Evolutionary conservation across 1,140 invertebrate species (phyloP).

Genomic region (Zophobas atratus): DNA sequence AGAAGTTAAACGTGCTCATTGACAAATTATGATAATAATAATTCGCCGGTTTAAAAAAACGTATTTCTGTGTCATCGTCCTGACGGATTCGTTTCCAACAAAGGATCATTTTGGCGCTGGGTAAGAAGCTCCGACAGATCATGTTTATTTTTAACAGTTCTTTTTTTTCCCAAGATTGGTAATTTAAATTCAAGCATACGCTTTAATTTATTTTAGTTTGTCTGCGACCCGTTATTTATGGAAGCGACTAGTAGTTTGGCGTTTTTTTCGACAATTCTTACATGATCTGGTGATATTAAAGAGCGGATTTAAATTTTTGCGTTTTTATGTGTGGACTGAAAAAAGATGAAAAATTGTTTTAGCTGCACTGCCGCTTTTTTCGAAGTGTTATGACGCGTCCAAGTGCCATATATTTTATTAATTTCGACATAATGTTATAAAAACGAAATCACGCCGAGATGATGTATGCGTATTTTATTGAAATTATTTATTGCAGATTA

Average conservation of each 20-base stretch:
- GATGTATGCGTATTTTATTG: constrained; percentile 3
- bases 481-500: constrained; percentile 7
- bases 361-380: background rate
- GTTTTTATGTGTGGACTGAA: background rate
- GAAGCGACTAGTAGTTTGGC: too few species aligned
- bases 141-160: background rate
- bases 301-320: background rate
- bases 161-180: background rate
- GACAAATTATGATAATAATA: constrained; percentile 32
- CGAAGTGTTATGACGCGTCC: background rate
- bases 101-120: background rate
- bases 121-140: background rate
- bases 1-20: constrained; percentile 10
- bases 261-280: background rate
- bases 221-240: background rate
- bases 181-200: background rate
- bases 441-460: constrained; percentile 1
- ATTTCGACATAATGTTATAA: background rate
- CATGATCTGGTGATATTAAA: background rate
- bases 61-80: constrained; percentile 7
- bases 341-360: background rate
- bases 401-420: constrained; percentile 6
- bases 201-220: background rate
- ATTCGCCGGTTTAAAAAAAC: constrained; percentile 19
- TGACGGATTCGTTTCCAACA: background rate